Evolutionary conservation across 35 echinoderm and acorn worm species (phyloP).

Genomic region (Hemicentrotus pulcherrimus): DNA sequence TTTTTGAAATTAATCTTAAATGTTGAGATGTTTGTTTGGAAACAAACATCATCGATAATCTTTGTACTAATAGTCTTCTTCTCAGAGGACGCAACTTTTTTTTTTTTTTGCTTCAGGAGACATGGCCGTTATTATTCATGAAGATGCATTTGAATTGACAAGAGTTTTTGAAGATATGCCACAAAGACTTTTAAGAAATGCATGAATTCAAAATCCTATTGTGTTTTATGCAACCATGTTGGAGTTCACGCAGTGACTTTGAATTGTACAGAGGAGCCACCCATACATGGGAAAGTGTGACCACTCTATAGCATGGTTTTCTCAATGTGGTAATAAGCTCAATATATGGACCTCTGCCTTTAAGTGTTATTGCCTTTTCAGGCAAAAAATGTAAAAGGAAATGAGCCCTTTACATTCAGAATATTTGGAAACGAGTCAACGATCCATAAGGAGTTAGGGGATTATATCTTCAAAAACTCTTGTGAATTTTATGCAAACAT

Average conservation of each 20-base stretch:
- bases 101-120: constrained; percentile 6
- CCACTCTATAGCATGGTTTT: too few species aligned
- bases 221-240: too few species aligned
- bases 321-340: too few species aligned
- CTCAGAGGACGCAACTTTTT: neutral
- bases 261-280: too few species aligned
- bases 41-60: neutral
- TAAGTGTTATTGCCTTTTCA: too few species aligned
- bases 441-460: too few species aligned
- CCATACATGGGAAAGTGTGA: too few species aligned
- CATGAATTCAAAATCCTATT: neutral
- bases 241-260: too few species aligned
- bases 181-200: neutral
- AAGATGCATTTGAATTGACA: neutral
- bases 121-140: neutral
- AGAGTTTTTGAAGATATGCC: neutral
- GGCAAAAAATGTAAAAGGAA: too few species aligned
- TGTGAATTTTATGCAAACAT: neutral
- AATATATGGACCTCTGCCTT: too few species aligned
- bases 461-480: neutral
- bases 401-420: too few species aligned
- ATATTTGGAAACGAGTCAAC: too few species aligned
- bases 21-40: neutral
- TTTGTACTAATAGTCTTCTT: constrained; percentile 9
- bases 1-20: neutral